Base-by-base conservation (phyloP, 2,888 invertebrate genomes). In the Melieria picta region DNA sequence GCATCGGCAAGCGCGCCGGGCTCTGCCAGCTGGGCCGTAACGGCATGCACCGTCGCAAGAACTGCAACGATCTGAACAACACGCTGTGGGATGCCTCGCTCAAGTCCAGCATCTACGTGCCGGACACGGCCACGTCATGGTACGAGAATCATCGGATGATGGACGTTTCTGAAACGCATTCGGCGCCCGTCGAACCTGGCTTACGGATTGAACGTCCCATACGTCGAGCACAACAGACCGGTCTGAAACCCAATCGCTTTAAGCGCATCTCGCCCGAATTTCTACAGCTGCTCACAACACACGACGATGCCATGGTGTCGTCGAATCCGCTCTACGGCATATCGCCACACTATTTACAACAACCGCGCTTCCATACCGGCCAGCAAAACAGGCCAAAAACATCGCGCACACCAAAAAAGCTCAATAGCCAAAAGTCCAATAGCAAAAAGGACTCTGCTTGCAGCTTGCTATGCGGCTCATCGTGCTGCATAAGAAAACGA, bases 251-350 rank as follows among this genome's bases (percentile, higher is more conserved):
- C 43, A 60, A 73, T 3, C 64, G 68, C 65, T 83, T 74, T 16
- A 80, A 80, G 7, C 80, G 78, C 55, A 82, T 83, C 7, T 83
- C 83, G 1, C 80, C 82, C 0, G 82, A 83, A 58, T 83, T 83
- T 57, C 77, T 76, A 4, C 30, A 74, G 5, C 71, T 83, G 42
- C 76, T 84, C 11, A 74, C 77, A 56, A 65, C 72, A 61, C 79
- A 83, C 71, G 82, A 84, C 69, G 75, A 77, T 5, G 70, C 60
- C 4, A 57, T 65, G 46, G 48, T 65, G 65, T 50, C 52, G 10
- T 30, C 72, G 1, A 81, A 77, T 61, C 82, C 79, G 6, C 72
- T 81, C 0, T 81, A 82, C 48, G 82, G 80, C 4, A 61, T 75
- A 46, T 74, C 79, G 9, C 43, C 72, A 47, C 75, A 74, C 0